Percentiles rank a stretch among this genome's conserved stretches.
Conservation (phyloP, 2,888 invertebrate genomes). For the Anthophora plumipes region DNA sequence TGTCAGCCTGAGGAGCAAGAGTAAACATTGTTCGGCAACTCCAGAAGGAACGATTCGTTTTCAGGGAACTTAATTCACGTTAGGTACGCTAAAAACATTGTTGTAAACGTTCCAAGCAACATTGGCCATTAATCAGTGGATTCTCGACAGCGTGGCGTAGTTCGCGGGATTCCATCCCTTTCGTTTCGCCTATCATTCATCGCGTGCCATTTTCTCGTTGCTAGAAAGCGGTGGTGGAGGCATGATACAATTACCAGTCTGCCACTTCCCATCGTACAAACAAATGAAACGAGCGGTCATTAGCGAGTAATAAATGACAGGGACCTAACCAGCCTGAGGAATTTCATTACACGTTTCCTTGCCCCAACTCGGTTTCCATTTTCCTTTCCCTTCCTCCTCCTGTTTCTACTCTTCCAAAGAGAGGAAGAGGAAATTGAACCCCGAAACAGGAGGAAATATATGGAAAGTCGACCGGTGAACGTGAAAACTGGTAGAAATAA, state of each 20-base stretch:
- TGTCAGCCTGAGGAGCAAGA: too few relatives aligned
- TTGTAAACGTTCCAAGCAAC: conserved; percentile 1
- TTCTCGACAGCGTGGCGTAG: not conserved
- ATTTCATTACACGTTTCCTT: conserved; percentile 49
- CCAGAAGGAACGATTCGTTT: too few relatives aligned
- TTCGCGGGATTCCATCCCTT: conserved; percentile 17
- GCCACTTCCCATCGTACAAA: not conserved
- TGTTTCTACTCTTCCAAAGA: not conserved
- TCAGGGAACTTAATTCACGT: not conserved
- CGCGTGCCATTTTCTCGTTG: conserved; percentile 35
- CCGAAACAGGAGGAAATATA: not conserved
- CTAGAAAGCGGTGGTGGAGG: not conserved
- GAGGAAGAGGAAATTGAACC: not conserved
- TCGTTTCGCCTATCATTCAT: conserved; percentile 21
- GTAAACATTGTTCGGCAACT: too few relatives aligned
- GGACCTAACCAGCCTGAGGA: conserved; percentile 5
- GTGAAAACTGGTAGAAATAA: not conserved
- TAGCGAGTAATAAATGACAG: conserved; percentile 52
- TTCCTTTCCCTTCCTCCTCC: too few relatives aligned
- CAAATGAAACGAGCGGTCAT: conserved; percentile 46
- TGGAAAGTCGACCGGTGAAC: conserved; percentile 2
- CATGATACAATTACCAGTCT: conserved; percentile 41
- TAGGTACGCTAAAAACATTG: not conserved
- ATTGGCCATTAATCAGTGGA: conserved; percentile 36
- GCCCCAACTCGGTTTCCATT: conserved; percentile 15